Evolutionary conservation across 2,113 vertebrate genomes (phyloP).

Genomic region (Gasterosteus nipponicus): DNA sequence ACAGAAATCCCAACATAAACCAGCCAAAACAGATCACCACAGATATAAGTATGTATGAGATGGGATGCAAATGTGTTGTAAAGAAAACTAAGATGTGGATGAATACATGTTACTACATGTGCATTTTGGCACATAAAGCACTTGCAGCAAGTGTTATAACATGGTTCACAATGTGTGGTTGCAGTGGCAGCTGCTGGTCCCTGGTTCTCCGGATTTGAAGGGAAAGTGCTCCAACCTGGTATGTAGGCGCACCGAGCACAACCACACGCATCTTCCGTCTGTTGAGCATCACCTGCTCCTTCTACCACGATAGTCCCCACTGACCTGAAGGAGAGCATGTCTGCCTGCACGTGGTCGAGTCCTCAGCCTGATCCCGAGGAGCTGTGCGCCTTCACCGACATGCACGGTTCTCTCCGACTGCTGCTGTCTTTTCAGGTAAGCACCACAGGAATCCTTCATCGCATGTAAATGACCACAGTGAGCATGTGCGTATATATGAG

Average conservation of each 20-base stretch:
- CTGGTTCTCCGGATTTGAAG: constrained; percentile 62
- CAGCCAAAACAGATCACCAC: neutral
- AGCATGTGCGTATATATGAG: neutral
- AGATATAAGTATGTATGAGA: neutral
- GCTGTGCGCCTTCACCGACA: constrained; percentile 63
- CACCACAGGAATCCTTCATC: rapidly evolving
- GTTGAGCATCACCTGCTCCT: neutral
- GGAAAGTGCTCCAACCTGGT: constrained; percentile 64
- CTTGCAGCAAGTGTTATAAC: neutral
- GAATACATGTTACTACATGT: neutral
- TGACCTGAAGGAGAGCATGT: constrained; percentile 53
- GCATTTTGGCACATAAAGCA: neutral
- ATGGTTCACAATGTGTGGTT: constrained; percentile 14
- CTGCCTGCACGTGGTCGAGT: constrained; percentile 4
- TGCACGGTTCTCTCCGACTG: constrained; percentile 63
- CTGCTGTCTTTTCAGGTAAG: constrained; percentile 72
- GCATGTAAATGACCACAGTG: neutral
- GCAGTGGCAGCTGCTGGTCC: constrained; percentile 76
- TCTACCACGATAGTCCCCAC: constrained; percentile 12
- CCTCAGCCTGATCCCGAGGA: constrained; percentile 69
- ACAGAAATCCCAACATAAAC: neutral
- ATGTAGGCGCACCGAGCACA: neutral
- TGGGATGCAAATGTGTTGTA: neutral
- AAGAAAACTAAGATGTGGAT: neutral
- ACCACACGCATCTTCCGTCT: neutral